These are phyloP conservation scores for Xestoiulus laeticollis DNA, from an alignment of 2,888 invertebrate genomes.

Conservation along the genomic window DNA sequence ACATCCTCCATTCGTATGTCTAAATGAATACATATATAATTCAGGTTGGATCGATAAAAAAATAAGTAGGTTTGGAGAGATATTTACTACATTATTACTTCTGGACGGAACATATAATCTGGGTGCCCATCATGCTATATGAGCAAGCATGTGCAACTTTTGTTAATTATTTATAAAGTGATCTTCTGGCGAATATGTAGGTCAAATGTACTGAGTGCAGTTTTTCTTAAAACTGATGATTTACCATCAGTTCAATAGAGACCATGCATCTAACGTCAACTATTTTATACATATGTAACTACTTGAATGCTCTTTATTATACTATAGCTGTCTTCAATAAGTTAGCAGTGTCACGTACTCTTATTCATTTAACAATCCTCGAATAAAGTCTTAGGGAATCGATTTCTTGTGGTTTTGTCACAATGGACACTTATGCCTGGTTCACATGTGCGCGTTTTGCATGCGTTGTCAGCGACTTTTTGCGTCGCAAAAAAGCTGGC, in stretches of 20 bases:
- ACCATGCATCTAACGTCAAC: not conserved
- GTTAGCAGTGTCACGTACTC: no score
- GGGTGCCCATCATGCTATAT: not conserved
- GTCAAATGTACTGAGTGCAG: not conserved
- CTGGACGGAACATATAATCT: not conserved
- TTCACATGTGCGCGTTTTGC: no score
- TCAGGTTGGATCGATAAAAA: constrained; percentile 25
- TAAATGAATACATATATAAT: constrained; percentile 35
- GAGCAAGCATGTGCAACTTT: not conserved
- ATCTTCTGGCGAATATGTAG: not conserved
- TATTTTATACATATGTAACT: not conserved
- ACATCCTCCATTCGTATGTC: not conserved
- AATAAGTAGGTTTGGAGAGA: not conserved
- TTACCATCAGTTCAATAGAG: not conserved
- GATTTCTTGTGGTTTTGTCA: no score
- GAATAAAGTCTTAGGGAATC: no score
- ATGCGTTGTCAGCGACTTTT: no score
- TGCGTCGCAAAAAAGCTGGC: no score
- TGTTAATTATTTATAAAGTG: not conserved
- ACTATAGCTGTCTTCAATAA: no score
- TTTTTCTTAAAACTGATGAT: not conserved
- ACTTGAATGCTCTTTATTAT: no score
- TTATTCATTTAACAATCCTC: no score
- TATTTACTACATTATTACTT: not conserved
- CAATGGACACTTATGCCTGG: no score